Conservation (phyloP, 2,797 vertebrate genomes). For the Sebastes trivittatus region DNA sequence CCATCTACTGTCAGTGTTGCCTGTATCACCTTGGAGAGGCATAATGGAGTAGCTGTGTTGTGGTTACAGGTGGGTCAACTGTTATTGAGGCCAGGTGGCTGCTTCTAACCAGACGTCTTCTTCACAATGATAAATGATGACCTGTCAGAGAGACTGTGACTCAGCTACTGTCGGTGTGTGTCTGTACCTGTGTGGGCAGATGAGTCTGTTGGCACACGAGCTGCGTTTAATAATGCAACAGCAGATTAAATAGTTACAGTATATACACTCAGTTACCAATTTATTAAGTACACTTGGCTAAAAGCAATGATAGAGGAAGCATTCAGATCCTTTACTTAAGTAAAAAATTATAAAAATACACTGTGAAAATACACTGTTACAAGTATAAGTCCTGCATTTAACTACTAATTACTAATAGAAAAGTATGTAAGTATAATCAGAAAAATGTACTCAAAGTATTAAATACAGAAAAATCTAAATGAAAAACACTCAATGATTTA, state of each 20-base stretch:
- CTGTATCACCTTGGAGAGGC: slow-evolving; percentile 25
- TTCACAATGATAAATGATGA: slow-evolving; percentile 45
- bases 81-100: slow-evolving; percentile 68
- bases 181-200: slow-evolving; percentile 20
- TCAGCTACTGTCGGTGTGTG: slow-evolving; percentile 44
- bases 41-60: slow-evolving; percentile 64
- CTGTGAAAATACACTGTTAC: no score
- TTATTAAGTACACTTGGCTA: neutral
- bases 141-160: slow-evolving; percentile 54
- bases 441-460: no score
- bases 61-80: slow-evolving; percentile 61
- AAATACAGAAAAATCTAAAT: no score
- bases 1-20: slow-evolving; percentile 44
- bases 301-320: neutral
- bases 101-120: neutral
- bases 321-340: no score
- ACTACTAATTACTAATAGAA: no score
- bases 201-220: neutral
- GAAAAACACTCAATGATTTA: no score
- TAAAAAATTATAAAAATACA: no score
- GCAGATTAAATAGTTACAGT: neutral
- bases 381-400: no score
- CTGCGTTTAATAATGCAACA: neutral
- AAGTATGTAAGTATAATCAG: no score
- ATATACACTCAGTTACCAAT: neutral